Conservation (phyloP, 2,113 vertebrate species). For the Perca flavescens region DNA sequence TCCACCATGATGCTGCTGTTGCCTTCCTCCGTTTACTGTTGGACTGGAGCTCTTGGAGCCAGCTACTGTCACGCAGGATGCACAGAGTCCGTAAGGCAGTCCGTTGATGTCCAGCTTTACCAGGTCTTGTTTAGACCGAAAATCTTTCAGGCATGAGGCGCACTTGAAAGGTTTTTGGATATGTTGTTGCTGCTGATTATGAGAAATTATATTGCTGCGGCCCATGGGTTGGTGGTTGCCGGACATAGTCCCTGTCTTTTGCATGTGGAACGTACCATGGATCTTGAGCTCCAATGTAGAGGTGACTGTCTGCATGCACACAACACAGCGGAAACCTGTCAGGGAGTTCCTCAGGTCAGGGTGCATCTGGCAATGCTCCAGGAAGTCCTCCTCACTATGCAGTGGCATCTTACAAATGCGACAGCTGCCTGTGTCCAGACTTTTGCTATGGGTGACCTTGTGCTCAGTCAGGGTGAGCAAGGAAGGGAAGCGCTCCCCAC, state of each 20-base stretch:
- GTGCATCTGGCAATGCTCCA: slow-evolving; percentile 99
- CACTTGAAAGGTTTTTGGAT: slow-evolving; percentile 94
- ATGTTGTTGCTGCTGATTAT: slow-evolving; percentile 83
- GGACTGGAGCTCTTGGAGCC: slow-evolving; percentile 95
- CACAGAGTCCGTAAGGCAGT: slow-evolving; percentile 96
- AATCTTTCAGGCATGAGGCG: slow-evolving; percentile 97
- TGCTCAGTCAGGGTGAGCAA: slow-evolving; percentile 98
- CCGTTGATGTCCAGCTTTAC: slow-evolving; percentile 98
- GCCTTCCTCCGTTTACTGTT: slow-evolving; percentile 88
- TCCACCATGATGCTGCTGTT: slow-evolving; percentile 77
- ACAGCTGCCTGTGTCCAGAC: slow-evolving; percentile 97
- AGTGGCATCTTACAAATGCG: slow-evolving; percentile 99
- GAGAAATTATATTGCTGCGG: slow-evolving; percentile 73
- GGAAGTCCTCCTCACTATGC: slow-evolving; percentile 97
- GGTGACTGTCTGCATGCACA: slow-evolving; percentile 99
- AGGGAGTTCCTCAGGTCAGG: slow-evolving; percentile 98
- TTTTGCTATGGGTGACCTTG: slow-evolving; percentile 99
- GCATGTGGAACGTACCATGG: slow-evolving; percentile 99
- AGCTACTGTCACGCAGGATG: slow-evolving; percentile 88
- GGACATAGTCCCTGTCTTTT: slow-evolving; percentile 95
- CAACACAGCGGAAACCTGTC: slow-evolving; percentile 98
- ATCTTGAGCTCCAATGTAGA: slow-evolving; percentile 99
- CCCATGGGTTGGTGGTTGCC: slow-evolving; percentile 86
- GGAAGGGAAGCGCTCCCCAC: slow-evolving; percentile 97
- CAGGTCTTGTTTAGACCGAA: slow-evolving; percentile 95